Evolutionary conservation across 2,113 vertebrate genomes (phyloP), one percentile per base, ranked within the genome.

Genomic region (Podocnemis expansa): DNA sequence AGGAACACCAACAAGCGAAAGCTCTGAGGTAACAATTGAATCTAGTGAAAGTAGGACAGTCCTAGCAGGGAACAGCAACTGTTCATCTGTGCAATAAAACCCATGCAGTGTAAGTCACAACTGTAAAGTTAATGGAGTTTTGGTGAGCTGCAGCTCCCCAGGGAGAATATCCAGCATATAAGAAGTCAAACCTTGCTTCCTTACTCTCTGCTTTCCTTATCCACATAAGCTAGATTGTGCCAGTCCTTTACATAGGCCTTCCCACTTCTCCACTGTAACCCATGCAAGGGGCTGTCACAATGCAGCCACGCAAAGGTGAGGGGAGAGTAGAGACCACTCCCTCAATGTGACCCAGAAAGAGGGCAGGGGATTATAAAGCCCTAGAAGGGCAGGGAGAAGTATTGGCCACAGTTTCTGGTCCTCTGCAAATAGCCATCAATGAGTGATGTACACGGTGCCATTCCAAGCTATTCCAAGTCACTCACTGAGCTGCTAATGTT

Each of bases 311-410:
- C 24, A 78, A 34, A 91, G 76, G n/a, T 91, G 82, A 92, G 93
- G 63, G 94, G 67, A 89, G 58, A 87, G 87, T 24, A 75, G 21
- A 25, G 60, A 67, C 60, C 17, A n/a, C 29, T 63, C 60, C 31
- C 55, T 58, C 27, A 58, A 16, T n/a, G 31, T 17, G 60, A n/a
- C 31, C 60, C 34, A 67, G 16, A 75, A 75, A 25, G 38, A 10
- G 22, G 24, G 10, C 25, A 43, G 24, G 38, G 24, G 38, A 41
- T 24, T 21, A 73, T 73, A 73, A 94, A 96, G 96, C 31, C 88
- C 90, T 87, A 83, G 94, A 95, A 75, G 95, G 93, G 94, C 87
- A 96, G 96, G 76, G 76, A 96, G 47, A 54, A 91, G 88, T 92
- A 91, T 93, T 89, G 60, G 91, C 90, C 89, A 1, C 19, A 3